Percentiles rank a stretch among this genome's conserved stretches.
Evolutionary conservation across 2,113 vertebrate genomes (phyloP).

Genomic region (Ramphastos sulfuratus): DNA sequence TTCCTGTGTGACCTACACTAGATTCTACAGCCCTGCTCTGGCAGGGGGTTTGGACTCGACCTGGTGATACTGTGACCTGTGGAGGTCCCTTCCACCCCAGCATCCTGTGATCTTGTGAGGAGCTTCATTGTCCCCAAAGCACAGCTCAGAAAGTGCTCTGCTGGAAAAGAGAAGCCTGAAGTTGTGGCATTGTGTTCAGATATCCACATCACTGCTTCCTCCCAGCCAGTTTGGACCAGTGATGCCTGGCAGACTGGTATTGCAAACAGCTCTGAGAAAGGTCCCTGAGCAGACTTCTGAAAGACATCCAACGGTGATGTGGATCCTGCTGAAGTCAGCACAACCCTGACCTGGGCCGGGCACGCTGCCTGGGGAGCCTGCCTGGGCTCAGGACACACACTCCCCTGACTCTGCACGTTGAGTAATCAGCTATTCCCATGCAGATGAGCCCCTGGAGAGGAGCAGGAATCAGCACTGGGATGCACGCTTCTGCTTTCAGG

Average conservation of each 20-base stretch:
- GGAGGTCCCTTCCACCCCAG: too few species aligned
- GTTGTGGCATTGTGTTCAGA: rapidly evolving
- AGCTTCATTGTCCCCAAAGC: neutral
- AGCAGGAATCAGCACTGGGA: neutral
- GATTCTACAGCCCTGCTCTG: too few species aligned
- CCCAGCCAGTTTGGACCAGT: neutral
- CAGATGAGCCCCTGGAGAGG: constrained; percentile 44
- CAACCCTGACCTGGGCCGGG: neutral
- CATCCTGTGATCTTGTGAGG: neutral
- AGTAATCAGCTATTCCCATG: constrained; percentile 47
- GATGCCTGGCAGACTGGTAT: neutral
- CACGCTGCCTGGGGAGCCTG: neutral
- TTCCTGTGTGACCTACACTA: too few species aligned
- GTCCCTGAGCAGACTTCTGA: neutral
- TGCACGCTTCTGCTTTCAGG: neutral
- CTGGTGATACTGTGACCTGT: too few species aligned
- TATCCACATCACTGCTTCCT: neutral
- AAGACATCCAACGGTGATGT: neutral
- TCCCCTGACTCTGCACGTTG: neutral
- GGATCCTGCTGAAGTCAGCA: neutral
- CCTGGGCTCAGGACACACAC: neutral
- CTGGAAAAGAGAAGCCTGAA: neutral
- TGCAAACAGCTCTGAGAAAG: neutral
- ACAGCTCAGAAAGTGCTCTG: neutral
- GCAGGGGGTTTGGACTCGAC: too few species aligned